Evolutionary conservation across 2,113 vertebrate genomes (phyloP).

Genomic region (Neogale vison): DNA sequence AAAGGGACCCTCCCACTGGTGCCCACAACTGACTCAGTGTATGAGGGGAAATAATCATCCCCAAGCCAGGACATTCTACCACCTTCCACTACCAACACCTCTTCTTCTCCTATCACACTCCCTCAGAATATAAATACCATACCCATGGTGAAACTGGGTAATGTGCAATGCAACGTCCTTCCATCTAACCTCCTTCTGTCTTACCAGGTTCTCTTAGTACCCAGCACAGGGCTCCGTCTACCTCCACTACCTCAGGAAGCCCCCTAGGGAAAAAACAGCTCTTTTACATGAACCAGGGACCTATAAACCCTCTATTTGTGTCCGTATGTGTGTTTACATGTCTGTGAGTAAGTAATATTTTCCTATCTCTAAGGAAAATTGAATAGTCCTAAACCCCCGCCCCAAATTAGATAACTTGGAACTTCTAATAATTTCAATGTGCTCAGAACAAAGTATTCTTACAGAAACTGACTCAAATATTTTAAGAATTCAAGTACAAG

Average conservation of each 20-base stretch:
- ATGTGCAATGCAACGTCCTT: background rate
- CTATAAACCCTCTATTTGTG: background rate
- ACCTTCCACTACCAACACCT: background rate
- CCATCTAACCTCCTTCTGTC: background rate
- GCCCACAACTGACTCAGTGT: background rate
- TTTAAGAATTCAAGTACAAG: background rate
- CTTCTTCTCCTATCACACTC: background rate
- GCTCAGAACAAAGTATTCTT: background rate
- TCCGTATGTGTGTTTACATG: background rate
- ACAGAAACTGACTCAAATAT: background rate
- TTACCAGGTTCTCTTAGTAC: background rate
- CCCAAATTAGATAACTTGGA: background rate
- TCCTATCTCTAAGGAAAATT: background rate
- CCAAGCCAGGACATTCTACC: background rate
- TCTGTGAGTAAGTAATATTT: background rate
- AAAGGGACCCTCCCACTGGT: background rate
- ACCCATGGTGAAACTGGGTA: background rate
- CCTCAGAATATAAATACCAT: background rate
- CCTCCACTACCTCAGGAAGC: background rate
- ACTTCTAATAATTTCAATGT: background rate
- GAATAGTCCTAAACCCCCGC: background rate
- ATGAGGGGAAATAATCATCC: background rate
- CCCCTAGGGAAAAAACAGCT: background rate
- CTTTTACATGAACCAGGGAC: background rate
- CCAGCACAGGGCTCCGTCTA: background rate